Evolutionary conservation across 2,797 vertebrate genomes (phyloP), one percentile per base, ranked within the genome.

Genomic region (Tragopan temminckii): DNA sequence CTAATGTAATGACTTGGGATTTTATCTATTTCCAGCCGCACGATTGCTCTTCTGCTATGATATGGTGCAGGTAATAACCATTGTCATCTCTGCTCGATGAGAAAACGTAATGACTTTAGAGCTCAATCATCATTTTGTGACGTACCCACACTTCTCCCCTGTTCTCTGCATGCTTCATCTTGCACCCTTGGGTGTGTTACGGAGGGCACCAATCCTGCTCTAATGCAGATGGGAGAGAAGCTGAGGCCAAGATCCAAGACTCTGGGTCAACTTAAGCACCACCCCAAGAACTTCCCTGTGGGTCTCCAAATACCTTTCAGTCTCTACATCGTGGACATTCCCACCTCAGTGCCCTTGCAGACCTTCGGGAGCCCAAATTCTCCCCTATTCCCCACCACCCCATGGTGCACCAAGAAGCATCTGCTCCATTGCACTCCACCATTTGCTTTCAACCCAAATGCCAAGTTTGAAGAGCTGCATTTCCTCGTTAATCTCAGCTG

Each of bases 1-100:
- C 84, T 92, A 90, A 92, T 92, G 82, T 92, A 90, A 92, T 94
- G 89, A 61, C 89, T 88, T 72, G 84, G 84, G 87, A 59, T 85
- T 92, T 92, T 82, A 82, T 92, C 89, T 85, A 19, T 76, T 92
- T 88, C 64, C 40, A 61, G 80, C 59, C 21, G 68, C n/a, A 24
- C 6, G 7, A 85, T 57, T 90, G 76, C 87, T 79, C 71, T 67
- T 87, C 71, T 71, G 71, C 83, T 84, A 14, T 31, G 80, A 79
- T 63, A 48, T n/a, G 29, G 38, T 18, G 59, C 63, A 88, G 83
- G 68, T 85, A 81, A 92, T 78, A 90, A 79, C 76, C 36, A 11
- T 43, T 72, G 79, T 81, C 3, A 7, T 27, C 42, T 84, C 85
- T 36, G 38, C 9, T 92, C 83, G 33, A 2, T 67, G 58, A 55